phyloP scores from a whole-genome alignment of 2,797 vertebrate species.

The Tokudaia tokunoshimensis region DNA sequence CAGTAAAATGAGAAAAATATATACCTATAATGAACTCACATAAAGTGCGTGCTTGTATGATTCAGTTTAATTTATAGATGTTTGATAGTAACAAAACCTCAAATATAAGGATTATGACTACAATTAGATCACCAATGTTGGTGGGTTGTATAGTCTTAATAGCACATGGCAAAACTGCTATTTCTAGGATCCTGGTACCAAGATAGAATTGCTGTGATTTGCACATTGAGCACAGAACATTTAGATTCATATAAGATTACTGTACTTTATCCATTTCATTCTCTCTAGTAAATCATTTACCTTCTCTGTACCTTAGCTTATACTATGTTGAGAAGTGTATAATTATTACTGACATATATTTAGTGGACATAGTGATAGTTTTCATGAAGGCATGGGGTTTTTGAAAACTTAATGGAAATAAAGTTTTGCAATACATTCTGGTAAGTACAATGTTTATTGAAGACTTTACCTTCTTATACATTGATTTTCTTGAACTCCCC shows the following conservation, averaged over 20 bases:
- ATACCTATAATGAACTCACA: neutral
- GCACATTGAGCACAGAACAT: neutral
- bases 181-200: neutral
- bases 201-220: neutral
- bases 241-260: neutral
- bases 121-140: neutral
- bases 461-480: neutral
- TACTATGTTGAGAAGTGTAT: neutral
- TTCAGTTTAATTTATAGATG: neutral
- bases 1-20: neutral
- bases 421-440: conserved; percentile 3
- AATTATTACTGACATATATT: neutral
- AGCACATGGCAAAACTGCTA: neutral
- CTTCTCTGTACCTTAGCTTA: neutral
- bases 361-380: neutral
- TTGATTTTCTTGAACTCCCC: conserved; percentile 26
- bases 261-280: neutral
- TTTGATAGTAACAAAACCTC: neutral
- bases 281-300: neutral
- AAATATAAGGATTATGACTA: neutral
- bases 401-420: conserved; percentile 39
- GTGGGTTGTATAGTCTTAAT: neutral
- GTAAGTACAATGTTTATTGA: conserved; percentile 11
- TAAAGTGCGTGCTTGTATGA: neutral
- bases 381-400: neutral